Evolutionary conservation across 2,113 vertebrate genomes (phyloP), one percentile per base, ranked within the genome.

Genomic region (Eupsittula cactorum): DNA sequence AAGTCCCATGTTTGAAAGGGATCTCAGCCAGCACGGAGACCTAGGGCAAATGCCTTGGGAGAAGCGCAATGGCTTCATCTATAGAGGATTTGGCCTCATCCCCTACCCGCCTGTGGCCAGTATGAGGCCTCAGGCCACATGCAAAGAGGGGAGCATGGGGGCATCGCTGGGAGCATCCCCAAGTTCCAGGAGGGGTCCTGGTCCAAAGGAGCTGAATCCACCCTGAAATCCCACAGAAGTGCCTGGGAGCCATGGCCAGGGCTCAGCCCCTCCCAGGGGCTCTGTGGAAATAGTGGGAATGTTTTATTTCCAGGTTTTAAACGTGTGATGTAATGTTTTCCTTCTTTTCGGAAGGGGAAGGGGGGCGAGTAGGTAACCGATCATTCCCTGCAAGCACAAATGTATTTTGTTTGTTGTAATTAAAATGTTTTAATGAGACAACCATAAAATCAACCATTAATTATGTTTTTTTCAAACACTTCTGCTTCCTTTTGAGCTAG

Each of bases 391-490:
- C 28, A 75, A 97, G 96, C 97, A 96, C 97, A 98, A 98, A 97
- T 97, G 98, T 97, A 98, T 98, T 98, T 98, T 98, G 98, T 98
- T 98, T 98, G 98, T 98, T 97, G 99, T 98, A 98, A 99, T 99
- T 99, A 99, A 99, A 99, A 99, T 99, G 98, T 99, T 99, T 99
- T 99, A 99, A 99, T 99, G 99, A 99, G 99, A 99, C 99, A 99
- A 98, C 97, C 99, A 98, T 99, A 98, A 98, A 98, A 99, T 99
- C 99, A 98, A 98, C 98, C 99, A 99, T 99, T 99, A 99, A 99
- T 99, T 99, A 99, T 99, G 57, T 99, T 98, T 98, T 97, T 98
- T 98, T 98, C 98, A 98, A 98, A 98, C 98, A 98, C 98, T 98
- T 98, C 98, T 98, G 97, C 97, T 96, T 98, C 98, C 98, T 98